Percentiles rank a stretch among this genome's conserved stretches.
phyloP scores from a whole-genome alignment of 2,888 invertebrate species.

The Rotaria magnacalcarata region DNA sequence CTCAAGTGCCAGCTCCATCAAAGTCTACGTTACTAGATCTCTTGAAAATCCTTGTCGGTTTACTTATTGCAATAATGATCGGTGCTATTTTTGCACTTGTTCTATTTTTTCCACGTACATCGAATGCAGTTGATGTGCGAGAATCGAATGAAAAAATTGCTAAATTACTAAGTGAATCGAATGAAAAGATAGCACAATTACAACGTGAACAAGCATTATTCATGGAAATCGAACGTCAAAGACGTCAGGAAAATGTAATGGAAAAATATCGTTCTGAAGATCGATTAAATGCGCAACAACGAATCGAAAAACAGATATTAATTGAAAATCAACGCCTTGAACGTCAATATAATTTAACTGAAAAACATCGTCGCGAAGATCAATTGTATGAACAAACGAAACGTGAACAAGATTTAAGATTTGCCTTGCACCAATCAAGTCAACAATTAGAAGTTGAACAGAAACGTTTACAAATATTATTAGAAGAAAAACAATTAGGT shows the following conservation, averaged over 20 bases:
- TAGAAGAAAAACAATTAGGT: neutral
- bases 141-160: constrained; percentile 14
- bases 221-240: neutral
- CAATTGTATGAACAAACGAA: neutral
- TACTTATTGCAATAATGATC: neutral
- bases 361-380: neutral
- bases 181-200: neutral
- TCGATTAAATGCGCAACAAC: neutral
- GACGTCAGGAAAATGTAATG: neutral
- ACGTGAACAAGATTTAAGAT: neutral
- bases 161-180: neutral
- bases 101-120: neutral
- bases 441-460: neutral
- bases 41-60: neutral
- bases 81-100: neutral
- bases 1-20: no score
- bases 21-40: neutral
- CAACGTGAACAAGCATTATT: neutral
- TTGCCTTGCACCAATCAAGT: neutral
- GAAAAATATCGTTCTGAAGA: neutral
- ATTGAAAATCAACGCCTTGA: neutral
- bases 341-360: neutral
- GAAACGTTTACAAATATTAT: neutral
- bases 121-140: neutral
- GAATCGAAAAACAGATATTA: neutral